Conservation (phyloP, 2,113 vertebrate genomes). For the Sphaerodactylus townsendi region DNA sequence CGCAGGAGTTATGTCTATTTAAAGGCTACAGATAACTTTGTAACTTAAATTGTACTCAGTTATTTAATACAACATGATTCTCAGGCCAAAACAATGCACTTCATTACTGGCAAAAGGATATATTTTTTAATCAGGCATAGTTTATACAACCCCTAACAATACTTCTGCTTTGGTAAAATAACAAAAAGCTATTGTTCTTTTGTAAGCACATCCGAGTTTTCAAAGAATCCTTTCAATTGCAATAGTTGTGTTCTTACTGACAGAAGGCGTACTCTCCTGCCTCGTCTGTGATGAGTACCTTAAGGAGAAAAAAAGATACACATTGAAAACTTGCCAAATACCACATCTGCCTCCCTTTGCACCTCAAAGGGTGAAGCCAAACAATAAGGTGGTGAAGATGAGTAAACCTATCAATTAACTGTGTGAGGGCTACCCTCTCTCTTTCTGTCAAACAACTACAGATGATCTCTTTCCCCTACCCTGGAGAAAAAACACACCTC, state of each 20-base stretch:
- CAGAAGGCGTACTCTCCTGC: slow-evolving; percentile 49
- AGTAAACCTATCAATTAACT: slow-evolving; percentile 53
- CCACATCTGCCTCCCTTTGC: slow-evolving; percentile 72
- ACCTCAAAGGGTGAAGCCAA: slow-evolving; percentile 66
- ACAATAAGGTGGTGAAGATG: slow-evolving; percentile 59
- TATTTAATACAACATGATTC: neutral
- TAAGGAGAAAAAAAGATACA: slow-evolving; percentile 54
- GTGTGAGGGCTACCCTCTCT: slow-evolving; percentile 29
- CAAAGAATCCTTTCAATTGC: slow-evolving; percentile 44
- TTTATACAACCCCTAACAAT: neutral
- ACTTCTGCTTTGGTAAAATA: neutral
- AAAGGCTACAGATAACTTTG: accelerated
- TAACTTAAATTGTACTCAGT: too few relatives aligned
- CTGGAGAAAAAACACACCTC: slow-evolving; percentile 15
- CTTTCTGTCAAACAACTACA: slow-evolving; percentile 44
- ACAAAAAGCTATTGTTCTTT: neutral
- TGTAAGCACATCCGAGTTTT: neutral
- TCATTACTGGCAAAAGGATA: neutral
- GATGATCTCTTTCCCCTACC: slow-evolving; percentile 35
- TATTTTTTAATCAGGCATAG: accelerated
- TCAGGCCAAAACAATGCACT: neutral
- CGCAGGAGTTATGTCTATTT: neutral
- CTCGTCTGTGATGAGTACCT: slow-evolving; percentile 51
- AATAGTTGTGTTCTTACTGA: slow-evolving; percentile 38
- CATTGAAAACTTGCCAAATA: slow-evolving; percentile 69